These are phyloP conservation scores for Drosophila santomea DNA, from an alignment of 1,140 invertebrate genomes.

Conservation along the genomic window DNA sequence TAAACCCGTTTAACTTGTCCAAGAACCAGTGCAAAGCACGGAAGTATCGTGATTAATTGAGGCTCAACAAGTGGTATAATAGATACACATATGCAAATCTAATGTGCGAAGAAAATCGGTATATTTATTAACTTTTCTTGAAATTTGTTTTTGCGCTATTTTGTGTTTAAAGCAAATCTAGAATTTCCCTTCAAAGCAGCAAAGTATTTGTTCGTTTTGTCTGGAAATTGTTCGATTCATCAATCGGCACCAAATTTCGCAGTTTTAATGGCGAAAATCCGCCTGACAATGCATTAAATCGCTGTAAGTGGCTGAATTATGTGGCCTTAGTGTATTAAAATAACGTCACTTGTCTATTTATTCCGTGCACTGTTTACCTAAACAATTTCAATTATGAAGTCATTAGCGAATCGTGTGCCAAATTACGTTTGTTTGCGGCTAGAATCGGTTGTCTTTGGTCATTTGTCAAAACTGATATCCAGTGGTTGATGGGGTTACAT, in stretches of 20 bases:
- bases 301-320: slow-evolving; percentile 27
- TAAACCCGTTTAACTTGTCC: slow-evolving; percentile 63
- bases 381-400: slow-evolving; percentile 48
- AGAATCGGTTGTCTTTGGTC: slow-evolving; percentile 3
- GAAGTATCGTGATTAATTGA: slow-evolving; percentile 39
- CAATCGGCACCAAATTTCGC: neutral
- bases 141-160: too few relatives aligned
- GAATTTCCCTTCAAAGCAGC: slow-evolving; percentile 16
- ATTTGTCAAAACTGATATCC: slow-evolving; percentile 37
- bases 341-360: slow-evolving; percentile 72
- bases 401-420: slow-evolving; percentile 53
- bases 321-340: slow-evolving; percentile 34
- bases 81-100: neutral
- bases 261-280: slow-evolving; percentile 1
- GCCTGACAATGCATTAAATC: neutral
- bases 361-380: slow-evolving; percentile 49
- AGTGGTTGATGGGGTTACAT: slow-evolving; percentile 9
- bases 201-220: neutral
- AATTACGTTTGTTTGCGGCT: slow-evolving; percentile 26
- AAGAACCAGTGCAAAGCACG: slow-evolving; percentile 55
- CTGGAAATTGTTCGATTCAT: neutral
- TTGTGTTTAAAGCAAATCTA: neutral
- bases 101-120: neutral
- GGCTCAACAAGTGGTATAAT: slow-evolving; percentile 21
- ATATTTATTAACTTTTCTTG: neutral